phyloP scores from a whole-genome alignment of 1,140 invertebrate genomes.

The Papilio dardanus region DNA sequence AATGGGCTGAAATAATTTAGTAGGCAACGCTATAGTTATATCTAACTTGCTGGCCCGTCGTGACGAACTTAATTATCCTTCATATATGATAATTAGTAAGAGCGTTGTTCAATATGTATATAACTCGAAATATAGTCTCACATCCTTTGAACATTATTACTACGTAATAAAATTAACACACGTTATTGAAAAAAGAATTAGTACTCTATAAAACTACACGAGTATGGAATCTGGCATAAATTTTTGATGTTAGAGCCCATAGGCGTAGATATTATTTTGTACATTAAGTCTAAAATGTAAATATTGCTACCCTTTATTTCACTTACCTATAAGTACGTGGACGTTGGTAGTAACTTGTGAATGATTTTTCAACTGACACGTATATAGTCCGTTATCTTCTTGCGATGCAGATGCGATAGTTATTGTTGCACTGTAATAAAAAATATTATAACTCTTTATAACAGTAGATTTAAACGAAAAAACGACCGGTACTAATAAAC shows the following conservation, averaged over 20 bases:
- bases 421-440: constrained; percentile 68
- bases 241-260: too few relatives aligned
- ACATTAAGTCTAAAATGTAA: too few relatives aligned
- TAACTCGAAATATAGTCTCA: background rate
- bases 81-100: background rate
- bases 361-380: constrained; percentile 70
- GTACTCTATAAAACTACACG: too few relatives aligned
- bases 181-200: too few relatives aligned
- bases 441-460: too few relatives aligned
- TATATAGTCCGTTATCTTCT: constrained; percentile 73
- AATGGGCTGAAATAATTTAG: constrained; percentile 33
- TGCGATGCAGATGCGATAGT: constrained; percentile 72
- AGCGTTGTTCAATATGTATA: background rate
- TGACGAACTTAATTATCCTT: constrained; percentile 21
- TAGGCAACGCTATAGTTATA: constrained; percentile 27
- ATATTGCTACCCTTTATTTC: too few relatives aligned
- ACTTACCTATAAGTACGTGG: constrained; percentile 74
- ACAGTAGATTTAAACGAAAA: too few relatives aligned
- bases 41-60: background rate
- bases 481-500: too few relatives aligned
- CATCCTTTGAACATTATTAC: background rate
- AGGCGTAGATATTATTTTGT: too few relatives aligned
- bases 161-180: too few relatives aligned
- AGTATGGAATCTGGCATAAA: too few relatives aligned
- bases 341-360: constrained; percentile 74